These are phyloP conservation scores for Erpornis zantholeuca DNA, from an alignment of 2,113 vertebrate genomes.

Conservation along the genomic window DNA sequence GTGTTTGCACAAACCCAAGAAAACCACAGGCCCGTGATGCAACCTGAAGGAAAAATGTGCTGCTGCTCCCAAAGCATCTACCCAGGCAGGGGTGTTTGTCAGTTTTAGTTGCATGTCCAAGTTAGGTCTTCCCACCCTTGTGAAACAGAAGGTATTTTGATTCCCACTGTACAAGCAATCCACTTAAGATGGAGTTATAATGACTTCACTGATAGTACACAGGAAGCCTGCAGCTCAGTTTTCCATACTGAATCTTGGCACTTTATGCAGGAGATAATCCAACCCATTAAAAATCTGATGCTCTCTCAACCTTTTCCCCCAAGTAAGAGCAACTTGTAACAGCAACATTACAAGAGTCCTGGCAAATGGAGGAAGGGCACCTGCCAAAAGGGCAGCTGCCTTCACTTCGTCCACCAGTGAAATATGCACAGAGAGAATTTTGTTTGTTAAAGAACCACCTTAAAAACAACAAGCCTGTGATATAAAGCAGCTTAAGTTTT, in stretches of 20 bases:
- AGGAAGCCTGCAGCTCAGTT: background rate
- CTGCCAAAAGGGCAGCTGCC: background rate
- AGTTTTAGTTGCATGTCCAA: background rate
- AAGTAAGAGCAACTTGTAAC: background rate
- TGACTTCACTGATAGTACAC: background rate
- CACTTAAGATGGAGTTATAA: background rate
- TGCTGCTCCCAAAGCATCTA: background rate
- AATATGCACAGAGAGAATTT: background rate
- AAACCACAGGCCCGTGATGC: accelerated
- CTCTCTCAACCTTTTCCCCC: background rate
- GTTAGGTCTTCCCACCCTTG: background rate
- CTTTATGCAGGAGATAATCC: background rate
- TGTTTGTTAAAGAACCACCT: background rate
- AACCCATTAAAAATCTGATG: background rate
- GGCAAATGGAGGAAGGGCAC: background rate
- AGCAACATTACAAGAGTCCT: background rate
- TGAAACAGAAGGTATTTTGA: background rate
- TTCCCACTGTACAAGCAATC: background rate
- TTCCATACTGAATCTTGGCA: accelerated
- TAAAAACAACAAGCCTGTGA: slow-evolving; percentile 26
- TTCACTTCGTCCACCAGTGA: background rate
- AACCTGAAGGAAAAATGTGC: background rate
- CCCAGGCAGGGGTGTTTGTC: background rate
- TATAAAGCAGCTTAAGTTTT: slow-evolving; percentile 56
- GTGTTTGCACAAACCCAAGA: background rate